A percentile compares a stretch with the other conserved stretches of the same genome.
phyloP scores from a whole-genome alignment of 2,113 vertebrate species.

The Entosphenus tridentatus region DNA sequence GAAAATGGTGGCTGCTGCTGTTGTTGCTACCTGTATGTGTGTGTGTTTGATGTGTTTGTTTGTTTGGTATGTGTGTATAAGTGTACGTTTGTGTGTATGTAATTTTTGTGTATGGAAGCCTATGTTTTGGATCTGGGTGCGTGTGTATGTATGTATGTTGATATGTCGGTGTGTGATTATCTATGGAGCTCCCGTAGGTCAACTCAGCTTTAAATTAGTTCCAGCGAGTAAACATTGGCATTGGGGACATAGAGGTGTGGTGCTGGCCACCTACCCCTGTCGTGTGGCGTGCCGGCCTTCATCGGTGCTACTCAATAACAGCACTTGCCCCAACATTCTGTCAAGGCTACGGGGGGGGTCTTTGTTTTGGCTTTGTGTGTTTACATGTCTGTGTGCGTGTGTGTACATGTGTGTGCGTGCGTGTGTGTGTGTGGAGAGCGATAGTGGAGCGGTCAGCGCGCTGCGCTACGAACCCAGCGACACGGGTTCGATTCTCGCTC shows the following conservation, averaged over 20 bases:
- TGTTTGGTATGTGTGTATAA: background rate
- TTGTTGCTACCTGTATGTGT: background rate
- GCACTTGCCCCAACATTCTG: too few relatives aligned
- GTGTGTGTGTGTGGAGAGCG: background rate
- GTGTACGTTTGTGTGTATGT: background rate
- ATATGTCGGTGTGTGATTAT: background rate
- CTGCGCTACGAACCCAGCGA: too few relatives aligned
- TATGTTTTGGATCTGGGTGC: background rate
- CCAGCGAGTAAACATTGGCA: too few relatives aligned
- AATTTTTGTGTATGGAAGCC: background rate
- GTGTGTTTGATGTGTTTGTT: background rate
- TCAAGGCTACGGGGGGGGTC: too few relatives aligned
- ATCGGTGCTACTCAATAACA: too few relatives aligned
- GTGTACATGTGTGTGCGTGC: constrained; percentile 1
- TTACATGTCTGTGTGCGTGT: background rate
- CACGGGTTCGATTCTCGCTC: too few relatives aligned
- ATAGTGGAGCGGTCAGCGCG: constrained; percentile 53
- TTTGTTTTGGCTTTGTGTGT: background rate
- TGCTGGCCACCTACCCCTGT: too few relatives aligned
- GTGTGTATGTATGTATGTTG: background rate
- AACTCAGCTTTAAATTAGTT: background rate
- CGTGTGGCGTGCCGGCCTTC: too few relatives aligned
- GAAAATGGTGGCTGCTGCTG: background rate
- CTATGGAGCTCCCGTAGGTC: background rate
- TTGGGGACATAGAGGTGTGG: too few relatives aligned